phyloP scores from a whole-genome alignment of 92 coral and sea anemone species.

The Siderastrea siderea region DNA sequence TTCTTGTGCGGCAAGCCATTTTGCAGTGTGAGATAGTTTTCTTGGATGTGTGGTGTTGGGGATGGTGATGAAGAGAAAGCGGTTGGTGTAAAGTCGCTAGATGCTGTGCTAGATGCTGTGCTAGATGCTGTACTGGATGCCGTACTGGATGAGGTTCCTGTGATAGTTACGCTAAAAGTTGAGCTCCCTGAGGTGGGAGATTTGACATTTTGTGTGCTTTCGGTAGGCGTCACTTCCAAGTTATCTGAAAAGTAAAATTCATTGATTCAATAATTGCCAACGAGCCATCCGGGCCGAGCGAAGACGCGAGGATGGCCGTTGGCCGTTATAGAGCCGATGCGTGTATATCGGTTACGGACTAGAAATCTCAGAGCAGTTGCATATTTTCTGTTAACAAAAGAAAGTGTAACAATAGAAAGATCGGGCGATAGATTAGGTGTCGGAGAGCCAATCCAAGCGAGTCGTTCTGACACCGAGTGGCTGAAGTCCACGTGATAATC shows the following conservation, averaged over 20 bases:
- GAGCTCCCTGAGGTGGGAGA: not conserved
- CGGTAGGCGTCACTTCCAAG: conserved; percentile 31
- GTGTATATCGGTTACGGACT: no score
- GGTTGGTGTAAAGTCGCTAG: conserved; percentile 33
- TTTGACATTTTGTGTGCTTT: conserved; percentile 19
- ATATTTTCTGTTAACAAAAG: no score
- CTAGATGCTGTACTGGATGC: conserved; percentile 5
- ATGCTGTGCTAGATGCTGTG: not conserved
- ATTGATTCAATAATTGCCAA: no score
- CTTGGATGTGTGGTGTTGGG: conserved; percentile 38
- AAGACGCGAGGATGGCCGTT: no score
- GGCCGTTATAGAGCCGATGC: no score
- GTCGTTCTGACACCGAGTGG: no score
- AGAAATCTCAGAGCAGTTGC: no score
- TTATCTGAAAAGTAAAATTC: conserved; percentile 14
- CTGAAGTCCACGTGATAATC: no score
- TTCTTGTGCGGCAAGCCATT: conserved; percentile 72
- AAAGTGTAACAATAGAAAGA: no score
- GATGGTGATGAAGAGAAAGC: not conserved
- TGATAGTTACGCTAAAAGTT: not conserved
- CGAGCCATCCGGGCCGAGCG: no score
- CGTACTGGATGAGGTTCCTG: conserved; percentile 23
- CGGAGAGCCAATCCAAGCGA: no score
- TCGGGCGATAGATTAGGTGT: no score
- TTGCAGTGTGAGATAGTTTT: conserved; percentile 68